phyloP scores from a whole-genome alignment of 2,888 invertebrate genomes.

The Parelbella ahira region DNA sequence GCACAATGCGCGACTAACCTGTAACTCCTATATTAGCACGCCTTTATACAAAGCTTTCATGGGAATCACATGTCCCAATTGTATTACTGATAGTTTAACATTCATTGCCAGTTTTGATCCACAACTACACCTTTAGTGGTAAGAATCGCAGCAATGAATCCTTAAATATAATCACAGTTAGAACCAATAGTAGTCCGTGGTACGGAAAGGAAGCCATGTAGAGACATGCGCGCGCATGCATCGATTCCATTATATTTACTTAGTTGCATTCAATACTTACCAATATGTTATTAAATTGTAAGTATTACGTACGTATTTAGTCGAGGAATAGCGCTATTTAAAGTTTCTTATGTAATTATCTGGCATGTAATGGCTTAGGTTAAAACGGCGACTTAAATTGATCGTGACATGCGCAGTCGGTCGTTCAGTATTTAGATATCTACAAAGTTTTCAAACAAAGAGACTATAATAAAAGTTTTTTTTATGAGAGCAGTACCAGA shows the following conservation, averaged over 20 bases:
- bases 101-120: slow-evolving; percentile 22
- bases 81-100: slow-evolving; percentile 18
- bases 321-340: slow-evolving; percentile 34
- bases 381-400: slow-evolving; percentile 23
- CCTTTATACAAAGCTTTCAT: slow-evolving; percentile 24
- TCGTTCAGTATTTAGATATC: slow-evolving; percentile 15
- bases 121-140: neutral
- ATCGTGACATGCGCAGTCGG: slow-evolving; percentile 32
- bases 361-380: slow-evolving; percentile 21
- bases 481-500: too few species aligned
- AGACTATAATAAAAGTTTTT: slow-evolving; percentile 4
- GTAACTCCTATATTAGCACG: slow-evolving; percentile 31
- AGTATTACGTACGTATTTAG: slow-evolving; percentile 48
- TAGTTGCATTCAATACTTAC: slow-evolving; percentile 50
- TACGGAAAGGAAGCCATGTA: slow-evolving; percentile 49
- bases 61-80: slow-evolving; percentile 25
- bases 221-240: slow-evolving; percentile 66
- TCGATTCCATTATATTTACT: slow-evolving; percentile 57
- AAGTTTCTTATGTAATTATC: slow-evolving; percentile 23
- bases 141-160: slow-evolving; percentile 24
- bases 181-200: too few species aligned
- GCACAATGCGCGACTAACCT: slow-evolving; percentile 36
- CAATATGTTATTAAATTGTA: slow-evolving; percentile 60
- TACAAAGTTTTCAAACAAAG: slow-evolving; percentile 17
- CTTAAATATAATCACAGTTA: slow-evolving; percentile 9